These are phyloP conservation scores for Tokudaia tokunoshimensis DNA, from an alignment of 2,797 vertebrate species.

Conservation along the genomic window DNA sequence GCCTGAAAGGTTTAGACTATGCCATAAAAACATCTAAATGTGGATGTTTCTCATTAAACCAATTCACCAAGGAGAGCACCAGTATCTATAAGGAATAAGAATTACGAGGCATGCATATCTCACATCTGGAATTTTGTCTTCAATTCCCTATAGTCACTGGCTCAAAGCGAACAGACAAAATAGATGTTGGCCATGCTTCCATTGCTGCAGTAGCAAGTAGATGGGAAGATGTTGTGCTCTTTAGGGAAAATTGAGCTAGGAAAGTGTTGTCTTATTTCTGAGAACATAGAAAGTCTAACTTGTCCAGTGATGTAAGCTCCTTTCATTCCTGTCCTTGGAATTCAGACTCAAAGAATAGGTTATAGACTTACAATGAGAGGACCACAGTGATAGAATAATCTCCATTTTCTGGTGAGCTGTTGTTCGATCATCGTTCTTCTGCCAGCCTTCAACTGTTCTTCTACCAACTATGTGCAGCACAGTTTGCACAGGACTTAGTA, in stretches of 20 bases:
- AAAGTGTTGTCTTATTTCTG: not conserved
- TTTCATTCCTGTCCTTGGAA: not conserved
- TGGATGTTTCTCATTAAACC: not conserved
- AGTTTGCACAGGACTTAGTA: not conserved
- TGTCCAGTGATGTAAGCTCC: not conserved
- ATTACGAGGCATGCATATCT: not conserved
- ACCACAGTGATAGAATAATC: not conserved
- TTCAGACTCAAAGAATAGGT: not conserved
- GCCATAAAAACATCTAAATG: not conserved
- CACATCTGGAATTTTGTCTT: not conserved
- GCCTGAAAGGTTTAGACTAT: not conserved
- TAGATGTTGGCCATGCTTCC: not conserved
- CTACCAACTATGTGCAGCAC: not conserved
- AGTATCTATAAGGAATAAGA: not conserved
- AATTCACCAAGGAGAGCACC: not conserved
- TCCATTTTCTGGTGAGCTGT: not conserved
- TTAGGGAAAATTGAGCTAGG: not conserved
- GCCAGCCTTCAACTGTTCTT: not conserved
- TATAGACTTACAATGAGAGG: not conserved
- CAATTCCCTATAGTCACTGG: not conserved
- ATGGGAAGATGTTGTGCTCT: not conserved
- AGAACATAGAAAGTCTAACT: not conserved
- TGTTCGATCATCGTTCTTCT: not conserved
- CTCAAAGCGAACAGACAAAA: not conserved
- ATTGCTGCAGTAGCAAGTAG: not conserved